Evolutionary conservation across 1,140 invertebrate species (phyloP), one percentile per base, ranked within the genome.

Genomic region (Colletes latitarsis): DNA sequence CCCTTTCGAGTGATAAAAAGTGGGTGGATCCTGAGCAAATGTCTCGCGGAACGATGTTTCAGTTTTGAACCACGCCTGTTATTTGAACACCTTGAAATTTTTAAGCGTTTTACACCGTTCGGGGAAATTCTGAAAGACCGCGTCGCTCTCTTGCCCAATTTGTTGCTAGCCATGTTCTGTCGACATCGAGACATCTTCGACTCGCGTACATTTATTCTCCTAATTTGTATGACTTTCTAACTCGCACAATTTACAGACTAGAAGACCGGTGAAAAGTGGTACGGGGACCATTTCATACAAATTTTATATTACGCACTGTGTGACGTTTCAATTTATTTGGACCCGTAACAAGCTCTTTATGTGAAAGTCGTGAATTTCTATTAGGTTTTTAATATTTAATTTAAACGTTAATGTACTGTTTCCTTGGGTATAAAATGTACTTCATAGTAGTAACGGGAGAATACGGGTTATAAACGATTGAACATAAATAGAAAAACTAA

Each of bases 51-150:
- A 1, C 12, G 57, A 10, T 4, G 21, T 14, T 39, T 30, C 6
- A 46, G 10, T 52, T 52, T 52, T 21, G 17, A 69, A 49, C 53
- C 12, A 5, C 4, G 6, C 17, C 21, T 10, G n/a, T 64, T 72
- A 21, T 72, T 73, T 39, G 60, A 12, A 49, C 52, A 79, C 77
- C 77, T 80, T 75, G 77, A 74, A 67, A 74, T 62, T 75, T 41
- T 80, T 55, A 4, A 3, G 6, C 4, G 21, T 72, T 87, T 85
- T 79, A 83, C 79, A 46, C 71, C 52, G n/a, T 86, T 86, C 75
- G 80, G 75, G 86, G 82, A 88, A 89, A 87, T 87, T 52, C 53
- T 21, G 30, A 39, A 57, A 39, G 30, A 67, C 46, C 53, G 21
- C 52, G 60, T 19, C 21, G 41, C 49, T 6, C 19, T 80, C 19